Percentiles rank a stretch among this genome's conserved stretches.
Conservation (phyloP, 2,113 vertebrate genomes). For the Colinus virginianus region DNA sequence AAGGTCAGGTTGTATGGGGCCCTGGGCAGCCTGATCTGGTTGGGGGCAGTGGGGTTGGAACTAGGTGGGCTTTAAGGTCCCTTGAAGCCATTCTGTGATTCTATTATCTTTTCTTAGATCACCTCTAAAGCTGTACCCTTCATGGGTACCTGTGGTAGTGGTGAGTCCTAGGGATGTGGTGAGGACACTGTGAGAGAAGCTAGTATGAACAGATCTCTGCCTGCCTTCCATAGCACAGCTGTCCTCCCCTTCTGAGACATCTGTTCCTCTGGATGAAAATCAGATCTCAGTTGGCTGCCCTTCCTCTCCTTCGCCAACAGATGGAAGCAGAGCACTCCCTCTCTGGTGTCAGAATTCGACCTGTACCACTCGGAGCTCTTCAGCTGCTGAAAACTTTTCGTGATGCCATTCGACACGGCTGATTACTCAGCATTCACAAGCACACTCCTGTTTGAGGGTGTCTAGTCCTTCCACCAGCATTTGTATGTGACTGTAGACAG, state of each 20-base stretch:
- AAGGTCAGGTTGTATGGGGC: neutral
- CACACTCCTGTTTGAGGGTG: neutral
- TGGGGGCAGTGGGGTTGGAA: neutral
- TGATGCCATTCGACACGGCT: neutral
- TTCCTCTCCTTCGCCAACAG: constrained; percentile 13
- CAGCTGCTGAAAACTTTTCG: neutral
- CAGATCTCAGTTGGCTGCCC: neutral
- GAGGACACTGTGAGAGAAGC: neutral
- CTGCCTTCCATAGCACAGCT: neutral
- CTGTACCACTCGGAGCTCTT: neutral
- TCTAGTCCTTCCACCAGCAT: fast-evolving
- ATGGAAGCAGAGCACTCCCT: constrained; percentile 54
- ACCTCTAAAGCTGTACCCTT: fast-evolving
- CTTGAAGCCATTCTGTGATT: neutral
- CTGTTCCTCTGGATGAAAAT: neutral
- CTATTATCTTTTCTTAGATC: neutral
- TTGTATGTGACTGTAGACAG: neutral
- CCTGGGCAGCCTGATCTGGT: neutral
- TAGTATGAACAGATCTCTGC: neutral
- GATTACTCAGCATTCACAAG: neutral
- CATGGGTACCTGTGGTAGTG: neutral
- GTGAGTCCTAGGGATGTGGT: neutral
- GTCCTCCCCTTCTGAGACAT: neutral
- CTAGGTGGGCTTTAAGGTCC: neutral
- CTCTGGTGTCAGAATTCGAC: fast-evolving